Conservation (phyloP, 1,140 invertebrate genomes). For the Hycleus phaleratus region DNA sequence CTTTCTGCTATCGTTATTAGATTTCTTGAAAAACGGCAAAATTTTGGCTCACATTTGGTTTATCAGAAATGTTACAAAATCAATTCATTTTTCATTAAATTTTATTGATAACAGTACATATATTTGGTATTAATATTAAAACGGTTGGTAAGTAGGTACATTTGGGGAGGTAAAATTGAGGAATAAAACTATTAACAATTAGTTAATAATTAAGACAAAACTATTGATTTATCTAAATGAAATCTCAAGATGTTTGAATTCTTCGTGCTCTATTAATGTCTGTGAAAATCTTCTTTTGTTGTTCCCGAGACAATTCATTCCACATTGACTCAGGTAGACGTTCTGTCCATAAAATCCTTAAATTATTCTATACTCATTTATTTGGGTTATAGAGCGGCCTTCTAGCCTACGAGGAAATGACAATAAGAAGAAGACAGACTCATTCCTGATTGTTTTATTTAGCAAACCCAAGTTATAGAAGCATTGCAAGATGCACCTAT, state of each 20-base stretch:
- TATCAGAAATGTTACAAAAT: neutral
- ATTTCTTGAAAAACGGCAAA: too few species aligned
- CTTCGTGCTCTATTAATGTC: constrained; percentile 7
- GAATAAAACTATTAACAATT: too few species aligned
- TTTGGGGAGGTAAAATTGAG: neutral
- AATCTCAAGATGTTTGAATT: neutral
- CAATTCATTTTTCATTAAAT: neutral
- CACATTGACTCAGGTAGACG: neutral
- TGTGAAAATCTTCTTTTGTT: neutral
- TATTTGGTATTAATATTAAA: neutral
- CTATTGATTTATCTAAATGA: neutral
- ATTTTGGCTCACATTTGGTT: too few species aligned
- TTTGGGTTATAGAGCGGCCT: too few species aligned
- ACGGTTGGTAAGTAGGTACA: neutral
- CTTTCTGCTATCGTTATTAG: too few species aligned
- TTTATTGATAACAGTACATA: neutral
- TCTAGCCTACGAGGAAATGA: too few species aligned
- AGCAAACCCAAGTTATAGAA: too few species aligned
- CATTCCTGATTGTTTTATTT: too few species aligned
- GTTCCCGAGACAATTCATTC: neutral
- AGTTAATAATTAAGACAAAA: neutral
- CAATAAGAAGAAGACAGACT: too few species aligned
- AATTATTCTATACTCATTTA: too few species aligned
- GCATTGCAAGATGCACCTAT: too few species aligned
- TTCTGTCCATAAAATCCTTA: neutral